A percentile compares a stretch with the other conserved stretches of the same genome.
Conservation (phyloP, 2,797 vertebrate species). For the Pithecia hirsuta region DNA sequence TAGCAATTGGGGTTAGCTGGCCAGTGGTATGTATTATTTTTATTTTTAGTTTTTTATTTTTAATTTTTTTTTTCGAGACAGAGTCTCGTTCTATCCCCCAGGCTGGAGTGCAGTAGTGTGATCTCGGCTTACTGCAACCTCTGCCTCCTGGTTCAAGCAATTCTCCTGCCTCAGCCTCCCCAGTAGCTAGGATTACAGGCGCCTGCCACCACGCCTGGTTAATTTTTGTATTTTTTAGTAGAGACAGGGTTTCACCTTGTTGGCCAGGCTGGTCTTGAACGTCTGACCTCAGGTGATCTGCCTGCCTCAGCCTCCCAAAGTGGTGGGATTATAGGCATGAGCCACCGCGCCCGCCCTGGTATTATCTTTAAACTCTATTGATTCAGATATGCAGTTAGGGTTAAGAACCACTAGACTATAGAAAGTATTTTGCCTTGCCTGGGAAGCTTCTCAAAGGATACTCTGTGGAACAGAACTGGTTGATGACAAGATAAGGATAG, state of each 20-base stretch:
- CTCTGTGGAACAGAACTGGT: background rate
- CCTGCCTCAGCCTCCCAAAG: background rate
- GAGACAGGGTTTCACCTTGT: background rate
- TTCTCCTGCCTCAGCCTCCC: background rate
- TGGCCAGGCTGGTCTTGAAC: too few species aligned
- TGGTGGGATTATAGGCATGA: background rate
- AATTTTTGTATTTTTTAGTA: background rate
- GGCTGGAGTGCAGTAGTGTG: background rate
- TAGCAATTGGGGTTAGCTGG: background rate
- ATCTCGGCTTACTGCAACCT: background rate
- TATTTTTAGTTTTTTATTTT: too few species aligned
- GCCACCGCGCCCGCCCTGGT: background rate
- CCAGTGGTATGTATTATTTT: background rate
- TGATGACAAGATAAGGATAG: background rate
- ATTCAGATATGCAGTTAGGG: background rate
- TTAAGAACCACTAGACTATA: background rate
- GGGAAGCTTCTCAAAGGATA: background rate
- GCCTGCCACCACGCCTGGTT: too few species aligned
- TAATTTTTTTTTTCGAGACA: background rate
- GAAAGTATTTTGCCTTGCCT: background rate
- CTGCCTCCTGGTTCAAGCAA: background rate
- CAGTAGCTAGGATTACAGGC: too few species aligned
- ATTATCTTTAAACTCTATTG: background rate
- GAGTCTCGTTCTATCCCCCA: background rate
- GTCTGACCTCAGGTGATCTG: too few species aligned